Conservation (phyloP, 2,888 invertebrate genomes). For the Piscicola geometra region DNA sequence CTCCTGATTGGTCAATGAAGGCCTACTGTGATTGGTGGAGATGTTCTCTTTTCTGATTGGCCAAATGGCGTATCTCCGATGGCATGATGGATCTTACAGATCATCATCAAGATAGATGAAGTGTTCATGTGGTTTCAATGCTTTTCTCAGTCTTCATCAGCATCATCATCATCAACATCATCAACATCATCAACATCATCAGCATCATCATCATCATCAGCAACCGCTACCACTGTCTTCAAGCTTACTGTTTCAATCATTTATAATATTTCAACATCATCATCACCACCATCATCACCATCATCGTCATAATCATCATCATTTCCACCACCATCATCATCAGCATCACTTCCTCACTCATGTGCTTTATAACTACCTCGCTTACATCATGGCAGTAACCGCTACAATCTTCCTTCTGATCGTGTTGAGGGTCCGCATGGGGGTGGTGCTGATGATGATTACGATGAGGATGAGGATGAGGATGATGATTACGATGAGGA, state of each 20-base stretch:
- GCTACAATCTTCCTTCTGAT: too few species aligned
- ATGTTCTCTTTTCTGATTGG: too few species aligned
- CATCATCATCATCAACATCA: constrained; percentile 16
- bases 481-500: too few species aligned
- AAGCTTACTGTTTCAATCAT: neutral
- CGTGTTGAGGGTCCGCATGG: too few species aligned
- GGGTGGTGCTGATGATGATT: too few species aligned
- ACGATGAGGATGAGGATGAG: too few species aligned
- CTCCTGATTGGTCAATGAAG: too few species aligned
- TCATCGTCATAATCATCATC: constrained; percentile 19
- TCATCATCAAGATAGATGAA: neutral
- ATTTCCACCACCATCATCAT: constrained; percentile 11
- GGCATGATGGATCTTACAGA: neutral
- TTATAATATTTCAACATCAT: neutral
- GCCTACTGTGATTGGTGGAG: too few species aligned
- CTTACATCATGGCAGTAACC: too few species aligned
- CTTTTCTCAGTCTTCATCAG: neutral
- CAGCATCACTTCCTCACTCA: constrained; percentile 20
- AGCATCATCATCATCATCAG: neutral
- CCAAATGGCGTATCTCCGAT: too few species aligned
- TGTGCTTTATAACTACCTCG: too few species aligned
- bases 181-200: neutral
- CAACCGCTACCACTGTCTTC: neutral
- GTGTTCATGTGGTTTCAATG: neutral
- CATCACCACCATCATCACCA: constrained; percentile 8